Base-by-base conservation (phyloP, 1,140 invertebrate genomes). In the Pseudomyrmex sp. region DNA sequence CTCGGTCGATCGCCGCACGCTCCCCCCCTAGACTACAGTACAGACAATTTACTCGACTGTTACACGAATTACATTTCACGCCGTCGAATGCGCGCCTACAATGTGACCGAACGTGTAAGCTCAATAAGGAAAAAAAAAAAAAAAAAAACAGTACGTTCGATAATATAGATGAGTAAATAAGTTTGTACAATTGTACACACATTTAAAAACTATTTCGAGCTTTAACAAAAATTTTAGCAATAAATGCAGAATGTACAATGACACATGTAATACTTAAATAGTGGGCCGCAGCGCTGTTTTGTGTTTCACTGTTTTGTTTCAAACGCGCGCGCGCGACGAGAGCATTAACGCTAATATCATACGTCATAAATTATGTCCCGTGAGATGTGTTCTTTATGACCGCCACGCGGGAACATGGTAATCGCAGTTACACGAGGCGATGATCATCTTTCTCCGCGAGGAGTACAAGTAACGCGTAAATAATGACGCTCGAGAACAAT, bases 331-430 rank as follows among this genome's bases (percentile, higher is more conserved):
- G 18, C 23, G 65, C 65, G 65, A 69, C 76, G 44, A 54, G 35
- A 44, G 5, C 59, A 76, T 62, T 76, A 76, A 76, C 59, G 59
- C 76, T 79, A 79, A 59, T 59, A 80, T 80, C 54, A 44, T 54
- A 58, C 65, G 35, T 66, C 65, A 20, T 52, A 70, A 80, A 70
- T 80, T 59, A 70, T 70, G 50, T 72, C 76, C 70, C 52, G 54
- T 54, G 52, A 79, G 70, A 79, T 20, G 76, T 20, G 76, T 79
- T 70, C 65, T 79, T 79, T 79, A 70, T 59, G 76, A 70, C 75
- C 62, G 59, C 75, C 62, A 44, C 65, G 1, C 44, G 50, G 13
- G 63, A 65, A 26, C n/a, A 48, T 12, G 13, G 75, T 69, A 79
- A 79, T 35, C 63, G 75, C 65, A 69, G 63, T 56, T 56, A 79